Percentiles rank a stretch among this genome's conserved stretches.
phyloP scores from a whole-genome alignment of 1,140 invertebrate species.

The Anthonomus grandis region DNA sequence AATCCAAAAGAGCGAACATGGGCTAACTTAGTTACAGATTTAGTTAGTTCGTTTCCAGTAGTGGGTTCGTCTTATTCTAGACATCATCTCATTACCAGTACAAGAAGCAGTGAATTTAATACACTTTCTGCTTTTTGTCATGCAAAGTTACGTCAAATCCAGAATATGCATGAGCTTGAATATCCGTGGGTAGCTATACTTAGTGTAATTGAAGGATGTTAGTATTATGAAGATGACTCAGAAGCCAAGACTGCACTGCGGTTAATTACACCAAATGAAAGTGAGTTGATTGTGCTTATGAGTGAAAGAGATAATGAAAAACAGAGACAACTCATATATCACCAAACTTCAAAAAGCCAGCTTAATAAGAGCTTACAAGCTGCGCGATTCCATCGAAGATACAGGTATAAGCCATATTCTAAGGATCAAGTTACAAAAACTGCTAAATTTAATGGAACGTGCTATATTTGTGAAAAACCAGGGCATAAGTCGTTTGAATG shows the following conservation, averaged over 20 bases:
- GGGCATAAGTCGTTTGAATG: slow-evolving; percentile 4
- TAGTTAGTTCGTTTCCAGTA: not conserved
- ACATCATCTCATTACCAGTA: not conserved
- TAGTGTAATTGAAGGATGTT: slow-evolving; percentile 5
- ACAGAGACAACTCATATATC: not conserved
- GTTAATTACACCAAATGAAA: slow-evolving; percentile 9
- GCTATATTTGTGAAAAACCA: not conserved
- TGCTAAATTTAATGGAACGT: slow-evolving; percentile 1
- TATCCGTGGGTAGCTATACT: slow-evolving; percentile 2
- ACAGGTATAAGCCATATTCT: not conserved
- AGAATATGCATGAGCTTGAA: slow-evolving; percentile 5
- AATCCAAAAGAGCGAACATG: slow-evolving; percentile 1
- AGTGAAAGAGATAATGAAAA: slow-evolving; percentile 8
- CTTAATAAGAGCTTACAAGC: not conserved
- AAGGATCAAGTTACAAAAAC: not conserved
- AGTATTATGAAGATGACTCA: not conserved
- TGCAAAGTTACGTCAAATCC: slow-evolving; percentile 3
- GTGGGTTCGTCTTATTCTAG: slow-evolving; percentile 1
- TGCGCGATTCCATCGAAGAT: not conserved
- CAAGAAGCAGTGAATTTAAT: slow-evolving; percentile 3
- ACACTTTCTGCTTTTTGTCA: slow-evolving; percentile 5
- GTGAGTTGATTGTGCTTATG: slow-evolving; percentile 9
- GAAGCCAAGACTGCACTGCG: slow-evolving; percentile 1
- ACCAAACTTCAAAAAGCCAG: not conserved
- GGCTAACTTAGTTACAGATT: slow-evolving; percentile 1